A percentile compares a stretch with the other conserved stretches of the same genome.
phyloP scores from a whole-genome alignment of 2,888 invertebrate genomes.

The Catocala fraxini region DNA sequence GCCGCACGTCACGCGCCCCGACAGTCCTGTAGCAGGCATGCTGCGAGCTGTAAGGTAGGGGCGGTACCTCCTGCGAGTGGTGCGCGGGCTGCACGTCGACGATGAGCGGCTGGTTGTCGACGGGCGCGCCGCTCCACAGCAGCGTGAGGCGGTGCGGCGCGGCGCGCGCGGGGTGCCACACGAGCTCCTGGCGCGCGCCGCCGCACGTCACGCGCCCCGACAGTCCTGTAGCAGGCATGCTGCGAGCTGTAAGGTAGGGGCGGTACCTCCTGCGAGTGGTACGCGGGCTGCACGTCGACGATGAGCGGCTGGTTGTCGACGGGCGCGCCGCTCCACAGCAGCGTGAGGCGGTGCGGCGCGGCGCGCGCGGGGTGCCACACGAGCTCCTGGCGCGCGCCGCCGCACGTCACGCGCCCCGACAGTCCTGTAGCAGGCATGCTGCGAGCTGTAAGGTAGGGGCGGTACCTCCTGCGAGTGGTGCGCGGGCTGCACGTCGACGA shows the following conservation, averaged over 20 bases:
- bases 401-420: no score
- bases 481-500: conserved; percentile 88
- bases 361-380: conserved; percentile 96
- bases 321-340: conserved; percentile 96
- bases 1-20: no score
- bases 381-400: conserved; percentile 91
- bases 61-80: conserved; percentile 89
- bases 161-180: conserved; percentile 95
- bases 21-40: conserved; percentile 93
- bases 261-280: conserved; percentile 90
- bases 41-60: not conserved
- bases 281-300: conserved; percentile 88
- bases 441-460: not conserved
- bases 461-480: conserved; percentile 90
- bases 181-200: conserved; percentile 91
- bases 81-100: conserved; percentile 89
- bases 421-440: conserved; percentile 93
- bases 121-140: conserved; percentile 95
- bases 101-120: conserved; percentile 84
- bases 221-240: conserved; percentile 93
- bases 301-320: conserved; percentile 84
- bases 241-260: not conserved
- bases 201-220: no score
- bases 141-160: conserved; percentile 96
- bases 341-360: conserved; percentile 94